phyloP scores from a whole-genome alignment of 2,888 invertebrate species.

The Melanotus villosus region DNA sequence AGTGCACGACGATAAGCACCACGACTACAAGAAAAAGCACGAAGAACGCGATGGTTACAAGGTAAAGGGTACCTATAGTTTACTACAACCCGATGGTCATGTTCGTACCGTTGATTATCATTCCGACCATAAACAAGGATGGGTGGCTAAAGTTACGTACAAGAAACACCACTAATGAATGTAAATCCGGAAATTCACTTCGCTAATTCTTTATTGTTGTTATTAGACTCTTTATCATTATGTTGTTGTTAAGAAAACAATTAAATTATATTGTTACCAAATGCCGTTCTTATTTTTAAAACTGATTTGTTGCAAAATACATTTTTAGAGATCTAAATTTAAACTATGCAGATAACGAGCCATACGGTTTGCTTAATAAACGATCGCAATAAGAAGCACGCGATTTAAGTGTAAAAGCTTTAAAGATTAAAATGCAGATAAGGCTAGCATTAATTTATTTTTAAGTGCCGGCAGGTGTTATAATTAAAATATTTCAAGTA shows the following conservation, averaged over 20 bases:
- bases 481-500: too few relatives aligned
- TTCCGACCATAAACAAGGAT: conserved; percentile 63
- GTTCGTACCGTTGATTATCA: conserved; percentile 62
- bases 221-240: conserved; percentile 26
- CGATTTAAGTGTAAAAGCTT: too few relatives aligned
- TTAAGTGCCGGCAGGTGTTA: too few relatives aligned
- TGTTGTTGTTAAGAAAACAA: conserved; percentile 23
- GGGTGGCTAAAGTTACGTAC: conserved; percentile 62
- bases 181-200: background rate
- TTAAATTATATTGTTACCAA: conserved; percentile 20
- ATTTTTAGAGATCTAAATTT: too few relatives aligned
- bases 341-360: too few relatives aligned
- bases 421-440: too few relatives aligned
- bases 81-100: conserved; percentile 64
- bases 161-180: conserved; percentile 53
- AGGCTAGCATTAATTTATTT: too few relatives aligned
- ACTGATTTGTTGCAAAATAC: background rate
- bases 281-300: background rate
- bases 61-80: conserved; percentile 63
- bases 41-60: conserved; percentile 64
- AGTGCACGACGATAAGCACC: conserved; percentile 61
- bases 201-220: background rate
- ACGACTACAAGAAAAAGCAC: conserved; percentile 63
- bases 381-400: too few relatives aligned
- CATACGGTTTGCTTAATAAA: too few relatives aligned